Evolutionary conservation across 2,797 vertebrate genomes (phyloP).

Genomic region (Rhyacichthys aspro): DNA sequence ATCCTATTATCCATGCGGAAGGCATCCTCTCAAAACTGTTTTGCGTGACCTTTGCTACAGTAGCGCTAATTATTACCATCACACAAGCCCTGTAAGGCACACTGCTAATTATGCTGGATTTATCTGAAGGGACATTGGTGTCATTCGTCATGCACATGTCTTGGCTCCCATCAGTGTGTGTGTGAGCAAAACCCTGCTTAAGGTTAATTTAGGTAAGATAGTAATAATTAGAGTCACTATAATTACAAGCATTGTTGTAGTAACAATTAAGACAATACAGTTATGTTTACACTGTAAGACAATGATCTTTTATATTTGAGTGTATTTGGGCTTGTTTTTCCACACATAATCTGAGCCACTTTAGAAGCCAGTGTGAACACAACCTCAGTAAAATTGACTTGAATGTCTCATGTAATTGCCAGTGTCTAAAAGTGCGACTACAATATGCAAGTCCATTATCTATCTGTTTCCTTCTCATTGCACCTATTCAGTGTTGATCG

Average conservation of each 20-base stretch:
- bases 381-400: background rate
- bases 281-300: background rate
- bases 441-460: slow-evolving; percentile 57
- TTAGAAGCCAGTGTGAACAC: background rate
- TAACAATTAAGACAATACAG: slow-evolving; percentile 63
- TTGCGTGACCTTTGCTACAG: slow-evolving; percentile 88
- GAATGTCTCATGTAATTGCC: slow-evolving; percentile 36
- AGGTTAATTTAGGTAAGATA: slow-evolving; percentile 90
- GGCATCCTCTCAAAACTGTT: slow-evolving; percentile 89
- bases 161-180: slow-evolving; percentile 82
- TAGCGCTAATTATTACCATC: slow-evolving; percentile 93
- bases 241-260: slow-evolving; percentile 70
- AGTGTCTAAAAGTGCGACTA: slow-evolving; percentile 26
- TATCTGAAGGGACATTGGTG: slow-evolving; percentile 91
- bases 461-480: slow-evolving; percentile 55
- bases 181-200: slow-evolving; percentile 87
- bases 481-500: slow-evolving; percentile 48
- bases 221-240: slow-evolving; percentile 76
- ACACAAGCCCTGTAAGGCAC: slow-evolving; percentile 88
- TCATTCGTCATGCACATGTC: slow-evolving; percentile 88
- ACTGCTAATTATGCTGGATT: slow-evolving; percentile 92
- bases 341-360: background rate
- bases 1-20: slow-evolving; percentile 81
- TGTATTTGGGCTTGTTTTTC: background rate
- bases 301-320: background rate